Evolutionary conservation across 1,140 invertebrate genomes (phyloP), one percentile per base, ranked within the genome.

Genomic region (Cydia fagiglandana): DNA sequence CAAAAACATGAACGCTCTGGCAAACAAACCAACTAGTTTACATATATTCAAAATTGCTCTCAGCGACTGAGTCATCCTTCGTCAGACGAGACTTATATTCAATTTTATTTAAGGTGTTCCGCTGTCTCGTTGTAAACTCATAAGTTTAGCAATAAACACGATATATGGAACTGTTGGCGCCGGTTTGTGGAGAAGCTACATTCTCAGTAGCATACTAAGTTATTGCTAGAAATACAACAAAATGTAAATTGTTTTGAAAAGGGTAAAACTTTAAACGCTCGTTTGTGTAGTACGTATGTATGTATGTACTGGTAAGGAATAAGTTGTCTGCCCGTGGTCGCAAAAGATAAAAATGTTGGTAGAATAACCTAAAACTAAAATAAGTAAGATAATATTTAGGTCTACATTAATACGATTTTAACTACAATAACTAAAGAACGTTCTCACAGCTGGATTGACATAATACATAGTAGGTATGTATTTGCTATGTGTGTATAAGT

Each of bases 1-100:
- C 81, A 86, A 88, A 80, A 84, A 79, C 76, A 82, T 77, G 50
- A 28, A 12, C 79, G 76, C 78, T 80, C 79, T 61, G 64, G 77
- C 70, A 74, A 84, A 89, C 87, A 85, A 86, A 70, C 66, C 86
- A 86, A 84, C 90, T 89, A 90, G 81, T 91, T 93, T 88, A 91
- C 91, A 91, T 93, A 91, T 91, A 92, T 91, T 93, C 86, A 90
- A 90, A 88, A 89, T 88, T 88, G 84, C 86, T 89, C 88, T 88
- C 87, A 84, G 84, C 86, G 79, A 87, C 89, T 91, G 91, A 93
- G 88, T 93, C 91, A 93, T 91, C 85, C 89, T 86, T 76, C 76
- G 84, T 85, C 83, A 84, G 83, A 30, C 17, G 56, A 61, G 81
- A 78, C 79, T 84, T 85, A 86, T 83, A 83, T 88, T 87, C 83